Base-by-base conservation (phyloP, 2,797 vertebrate genomes). In the Cichlasoma orientale region DNA sequence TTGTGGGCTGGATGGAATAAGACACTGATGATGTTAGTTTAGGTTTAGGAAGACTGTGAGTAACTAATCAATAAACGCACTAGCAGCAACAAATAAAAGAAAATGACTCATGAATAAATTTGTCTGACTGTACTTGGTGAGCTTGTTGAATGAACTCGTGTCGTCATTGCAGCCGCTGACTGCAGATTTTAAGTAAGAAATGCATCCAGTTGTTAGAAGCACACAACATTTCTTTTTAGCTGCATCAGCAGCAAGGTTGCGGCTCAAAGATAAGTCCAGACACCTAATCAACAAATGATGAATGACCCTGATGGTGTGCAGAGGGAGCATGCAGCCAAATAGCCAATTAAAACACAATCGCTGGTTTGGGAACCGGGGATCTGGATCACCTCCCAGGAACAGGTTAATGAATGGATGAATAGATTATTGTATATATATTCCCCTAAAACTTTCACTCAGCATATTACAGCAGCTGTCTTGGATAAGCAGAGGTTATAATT, bases 241-340 rank as follows among this genome's bases (percentile, higher is more conserved):
- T 73, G 16, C 12, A 61, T 82, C 74, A 82, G 75, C 75, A 74
- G 14, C 21, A 16, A 56, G 69, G 38, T 72, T 78, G 72, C 13
- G 56, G 38, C 19, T 68, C 18, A 27, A 80, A 75, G 50, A 74
- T 70, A 58, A 47, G 52, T 33, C 27, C 27, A 86, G 50, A 82
- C 78, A 83, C 56, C 33, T 80, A 82, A 85, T 84, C 68, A 84
- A 86, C 83, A 75, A 21, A 2, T 90, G 82, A 91, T 92, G 54
- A 86, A 90, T 84, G 77, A 33, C 82, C 88, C 54, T 72, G 56
- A 68, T 2, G 16, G 10, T 87, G 63, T 80, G 72, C 72, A 78
- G 7, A 38, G 61, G 21, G 55, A 88, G 53, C 25, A 3, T 52
- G 47, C 56, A 53, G 58, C 38, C 70, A 74, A 83, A 83, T 16